Base-by-base conservation (phyloP, 2,113 vertebrate genomes). In the Sialia sialis region DNA sequence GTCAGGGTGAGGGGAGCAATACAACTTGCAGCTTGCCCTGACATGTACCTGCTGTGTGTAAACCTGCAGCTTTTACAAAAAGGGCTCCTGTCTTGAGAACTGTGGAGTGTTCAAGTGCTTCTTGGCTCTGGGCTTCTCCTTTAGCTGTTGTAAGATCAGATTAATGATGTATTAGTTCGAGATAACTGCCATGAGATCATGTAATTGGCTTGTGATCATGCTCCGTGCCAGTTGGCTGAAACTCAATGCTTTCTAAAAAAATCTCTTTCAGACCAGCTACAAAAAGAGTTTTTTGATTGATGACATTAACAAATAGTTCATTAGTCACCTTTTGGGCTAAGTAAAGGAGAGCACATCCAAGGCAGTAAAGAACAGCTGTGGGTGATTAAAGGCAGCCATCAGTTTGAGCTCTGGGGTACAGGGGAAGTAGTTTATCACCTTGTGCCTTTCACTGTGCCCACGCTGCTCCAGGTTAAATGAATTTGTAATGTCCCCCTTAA, bases 241-340 rank as follows among this genome's bases (percentile, higher is more conserved):
- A 81, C 60, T 18, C 2, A 0, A 30, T 1, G 7, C 58, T 93
- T 93, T 90, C 2, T 6, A 52, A 16, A n/a, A 52, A 84, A 43
- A 11, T 0, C 22, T 49, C 41, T 93, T 94, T 72, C 83, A 89
- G 36, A 84, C 59, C 60, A 77, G 58, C 82, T 90, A 51, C 44
- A 56, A 73, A 85, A 64, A 75, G 88, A 83, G 87, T 55, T 60
- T 73, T 89, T 78, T 94, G 77, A 85, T 56, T 75, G 84, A 90
- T 64, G 84, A 60, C 89, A 64, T 96, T 89, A 89, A 62, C 76
- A 94, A 94, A 94, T 59, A 92, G 38, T 52, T 96, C 89, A 81
- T 87, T 92, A 83, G 75, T 90, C 51, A 93, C 90, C 80, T 94
- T 92, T 85, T 69, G 85, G 75, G 55, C 79, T 96, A 89, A 82